Conservation (phyloP, 2,113 vertebrate species). For the Dipodomys stephensi region DNA sequence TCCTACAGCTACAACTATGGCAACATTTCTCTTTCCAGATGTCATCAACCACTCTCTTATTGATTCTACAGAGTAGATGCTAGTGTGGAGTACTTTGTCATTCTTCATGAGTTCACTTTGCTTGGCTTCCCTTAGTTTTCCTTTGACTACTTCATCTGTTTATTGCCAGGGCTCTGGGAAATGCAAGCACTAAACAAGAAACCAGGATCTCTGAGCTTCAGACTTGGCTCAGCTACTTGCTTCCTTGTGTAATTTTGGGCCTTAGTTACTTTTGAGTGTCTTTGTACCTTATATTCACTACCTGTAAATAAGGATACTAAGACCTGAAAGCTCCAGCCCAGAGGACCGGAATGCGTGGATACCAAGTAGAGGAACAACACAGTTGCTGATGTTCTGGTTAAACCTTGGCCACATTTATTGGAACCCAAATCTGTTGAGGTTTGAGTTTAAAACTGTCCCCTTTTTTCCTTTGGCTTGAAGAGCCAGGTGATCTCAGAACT, state of each 20-base stretch:
- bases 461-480: too few relatives aligned
- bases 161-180: neutral
- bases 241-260: conserved; percentile 1
- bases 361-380: too few relatives aligned
- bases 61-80: neutral
- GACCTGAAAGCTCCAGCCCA: too few relatives aligned
- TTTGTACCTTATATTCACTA: neutral
- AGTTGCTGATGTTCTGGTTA: too few relatives aligned
- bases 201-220: neutral
- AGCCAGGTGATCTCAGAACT: too few relatives aligned
- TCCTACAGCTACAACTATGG: neutral
- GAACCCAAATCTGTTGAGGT: too few relatives aligned
- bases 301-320: neutral
- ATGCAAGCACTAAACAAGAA: neutral
- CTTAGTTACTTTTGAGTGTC: neutral
- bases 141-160: neutral
- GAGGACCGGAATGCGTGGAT: too few relatives aligned
- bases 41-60: neutral
- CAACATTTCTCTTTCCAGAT: neutral
- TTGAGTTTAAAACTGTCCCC: too few relatives aligned
- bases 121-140: conserved; percentile 24
- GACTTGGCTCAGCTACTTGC: conserved; percentile 10
- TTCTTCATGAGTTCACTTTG: neutral
- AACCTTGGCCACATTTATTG: too few relatives aligned
- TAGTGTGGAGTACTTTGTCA: neutral